Conservation (phyloP, 2,797 vertebrate genomes). For the Tachyglossus aculeatus region DNA sequence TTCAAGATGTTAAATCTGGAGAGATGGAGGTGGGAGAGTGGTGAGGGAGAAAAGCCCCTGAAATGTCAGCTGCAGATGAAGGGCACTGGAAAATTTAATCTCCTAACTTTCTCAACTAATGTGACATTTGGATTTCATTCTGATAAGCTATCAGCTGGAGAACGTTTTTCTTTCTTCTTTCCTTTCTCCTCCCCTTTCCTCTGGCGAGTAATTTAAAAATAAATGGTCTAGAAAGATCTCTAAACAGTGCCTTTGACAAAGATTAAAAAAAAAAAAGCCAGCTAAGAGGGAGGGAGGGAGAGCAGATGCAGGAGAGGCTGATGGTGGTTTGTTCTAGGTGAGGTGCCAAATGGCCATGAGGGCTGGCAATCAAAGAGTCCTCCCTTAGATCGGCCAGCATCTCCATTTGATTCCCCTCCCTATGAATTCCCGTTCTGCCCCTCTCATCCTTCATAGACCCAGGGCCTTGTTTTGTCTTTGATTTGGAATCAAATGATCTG, state of each 20-base stretch:
- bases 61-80: conserved; percentile 83
- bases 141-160: conserved; percentile 84
- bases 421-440: too few species aligned
- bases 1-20: background rate
- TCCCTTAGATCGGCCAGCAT: too few species aligned
- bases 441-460: too few species aligned
- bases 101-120: conserved; percentile 80
- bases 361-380: too few species aligned
- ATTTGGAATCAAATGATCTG: too few species aligned
- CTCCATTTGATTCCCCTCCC: too few species aligned
- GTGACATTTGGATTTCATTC: conserved; percentile 87
- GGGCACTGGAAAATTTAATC: conserved; percentile 81
- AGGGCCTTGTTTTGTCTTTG: too few species aligned
- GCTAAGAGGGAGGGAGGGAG: too few species aligned
- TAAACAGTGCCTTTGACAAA: conserved; percentile 78
- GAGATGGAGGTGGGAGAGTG: conserved; percentile 27
- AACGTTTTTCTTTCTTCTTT: conserved; percentile 54
- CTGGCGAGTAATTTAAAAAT: conserved; percentile 81
- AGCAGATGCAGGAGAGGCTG: too few species aligned
- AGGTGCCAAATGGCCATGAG: too few species aligned
- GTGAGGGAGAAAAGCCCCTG: conserved; percentile 51
- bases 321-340: too few species aligned
- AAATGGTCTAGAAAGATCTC: conserved; percentile 83
- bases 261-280: conserved; percentile 71
- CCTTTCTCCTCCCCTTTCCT: conserved; percentile 46